Evolutionary conservation across 92 coral and sea anemone species (phyloP).

Genomic region (Montipora capitata): DNA sequence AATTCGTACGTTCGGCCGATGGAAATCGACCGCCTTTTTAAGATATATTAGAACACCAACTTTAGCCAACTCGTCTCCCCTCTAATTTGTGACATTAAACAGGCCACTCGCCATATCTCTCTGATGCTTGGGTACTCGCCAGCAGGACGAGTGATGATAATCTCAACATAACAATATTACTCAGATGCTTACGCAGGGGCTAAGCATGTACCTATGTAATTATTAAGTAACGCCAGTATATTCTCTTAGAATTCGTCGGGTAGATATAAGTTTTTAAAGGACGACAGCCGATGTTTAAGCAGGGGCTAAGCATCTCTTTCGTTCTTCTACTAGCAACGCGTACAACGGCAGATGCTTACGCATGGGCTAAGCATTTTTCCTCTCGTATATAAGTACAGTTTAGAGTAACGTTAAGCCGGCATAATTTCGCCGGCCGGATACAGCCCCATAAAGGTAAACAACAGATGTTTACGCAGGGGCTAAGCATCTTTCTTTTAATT

Average conservation of each 20-base stretch:
- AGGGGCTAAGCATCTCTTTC: too few relatives aligned
- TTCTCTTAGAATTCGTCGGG: too few relatives aligned
- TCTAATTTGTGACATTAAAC: neutral
- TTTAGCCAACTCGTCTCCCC: neutral
- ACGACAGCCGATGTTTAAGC: too few relatives aligned
- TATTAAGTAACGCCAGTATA: too few relatives aligned
- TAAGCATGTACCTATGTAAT: too few relatives aligned
- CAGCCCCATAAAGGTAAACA: too few relatives aligned
- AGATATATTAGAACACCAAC: conserved; percentile 23
- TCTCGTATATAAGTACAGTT: neutral
- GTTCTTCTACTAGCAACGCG: too few relatives aligned
- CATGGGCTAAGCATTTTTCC: too few relatives aligned
- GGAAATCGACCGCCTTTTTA: conserved; percentile 44
- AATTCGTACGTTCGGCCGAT: conserved; percentile 34
- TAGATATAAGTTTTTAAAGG: too few relatives aligned
- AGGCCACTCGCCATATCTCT: neutral
- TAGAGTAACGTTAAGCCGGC: neutral
- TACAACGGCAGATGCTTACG: too few relatives aligned
- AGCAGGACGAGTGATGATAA: neutral
- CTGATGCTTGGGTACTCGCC: neutral
- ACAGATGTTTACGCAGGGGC: conserved; percentile 24
- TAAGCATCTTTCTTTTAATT: neutral
- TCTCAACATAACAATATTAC: too few relatives aligned
- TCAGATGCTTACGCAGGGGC: too few relatives aligned
- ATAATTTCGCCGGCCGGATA: neutral